These are phyloP conservation scores for Coenobita brevimanus DNA, from an alignment of 1,140 invertebrate species.

Conservation along the genomic window DNA sequence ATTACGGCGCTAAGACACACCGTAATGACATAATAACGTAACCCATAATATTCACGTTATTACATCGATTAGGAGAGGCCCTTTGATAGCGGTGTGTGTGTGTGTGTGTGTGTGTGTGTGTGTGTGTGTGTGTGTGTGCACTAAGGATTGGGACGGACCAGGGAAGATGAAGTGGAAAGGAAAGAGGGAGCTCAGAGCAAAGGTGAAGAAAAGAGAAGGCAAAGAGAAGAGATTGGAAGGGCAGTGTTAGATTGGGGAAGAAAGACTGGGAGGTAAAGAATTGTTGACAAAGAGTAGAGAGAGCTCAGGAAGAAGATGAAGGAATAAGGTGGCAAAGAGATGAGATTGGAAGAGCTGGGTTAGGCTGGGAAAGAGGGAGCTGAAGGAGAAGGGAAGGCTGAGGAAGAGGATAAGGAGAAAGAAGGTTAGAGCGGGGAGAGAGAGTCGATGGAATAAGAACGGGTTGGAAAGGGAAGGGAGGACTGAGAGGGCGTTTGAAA, in stretches of 20 bases:
- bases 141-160: background rate
- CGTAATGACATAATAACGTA: conserved; percentile 31
- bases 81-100: background rate
- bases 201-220: background rate
- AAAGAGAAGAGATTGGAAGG: background rate
- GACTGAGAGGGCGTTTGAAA: no score
- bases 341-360: no score
- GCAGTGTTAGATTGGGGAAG: background rate
- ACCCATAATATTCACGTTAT: conserved; percentile 42
- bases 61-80: conserved; percentile 16
- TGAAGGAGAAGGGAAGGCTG: no score
- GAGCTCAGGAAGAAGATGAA: background rate
- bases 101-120: no score
- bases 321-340: no score
- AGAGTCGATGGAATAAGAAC: no score
- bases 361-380: no score
- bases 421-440: no score
- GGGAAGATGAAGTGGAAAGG: background rate
- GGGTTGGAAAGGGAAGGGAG: no score
- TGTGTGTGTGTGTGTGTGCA: background rate
- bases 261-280: background rate
- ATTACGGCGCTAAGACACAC: background rate
- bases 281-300: background rate
- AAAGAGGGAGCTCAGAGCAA: background rate
- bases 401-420: no score